phyloP scores from a whole-genome alignment of 2,888 invertebrate genomes.

The Drosophila macrospina region DNA sequence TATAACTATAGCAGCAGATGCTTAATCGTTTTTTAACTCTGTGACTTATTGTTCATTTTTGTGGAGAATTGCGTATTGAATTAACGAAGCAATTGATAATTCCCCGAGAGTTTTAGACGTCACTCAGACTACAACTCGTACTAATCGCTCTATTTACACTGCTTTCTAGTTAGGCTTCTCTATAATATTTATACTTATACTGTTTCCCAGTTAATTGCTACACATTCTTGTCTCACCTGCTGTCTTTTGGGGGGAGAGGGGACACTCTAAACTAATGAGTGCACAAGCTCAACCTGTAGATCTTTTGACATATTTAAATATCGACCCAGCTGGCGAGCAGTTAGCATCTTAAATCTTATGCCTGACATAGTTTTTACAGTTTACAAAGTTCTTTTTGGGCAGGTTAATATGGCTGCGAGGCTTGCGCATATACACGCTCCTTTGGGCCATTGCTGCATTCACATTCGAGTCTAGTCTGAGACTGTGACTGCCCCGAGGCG shows the following conservation, averaged over 20 bases:
- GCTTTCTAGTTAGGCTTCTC: too few relatives aligned
- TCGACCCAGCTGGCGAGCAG: not conserved
- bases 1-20: conserved; percentile 30
- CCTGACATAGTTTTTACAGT: conserved; percentile 62
- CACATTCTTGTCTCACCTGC: not conserved
- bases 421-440: conserved; percentile 24
- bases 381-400: conserved; percentile 39
- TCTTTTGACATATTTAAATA: not conserved
- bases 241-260: not conserved
- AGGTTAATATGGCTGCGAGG: conserved; percentile 47
- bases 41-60: too few relatives aligned
- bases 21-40: too few relatives aligned
- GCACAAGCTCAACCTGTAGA: not conserved
- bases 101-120: too few relatives aligned
- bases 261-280: not conserved
- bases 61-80: too few relatives aligned
- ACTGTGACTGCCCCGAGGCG: conserved; percentile 49
- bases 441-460: conserved; percentile 23
- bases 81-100: too few relatives aligned
- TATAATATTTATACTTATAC: not conserved
- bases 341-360: conserved; percentile 2
- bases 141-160: too few relatives aligned
- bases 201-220: not conserved
- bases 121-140: too few relatives aligned
- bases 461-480: conserved; percentile 32